Percentiles rank a stretch among this genome's conserved stretches.
phyloP scores from a whole-genome alignment of 2,797 vertebrate genomes.

The Margarornis squamiger region DNA sequence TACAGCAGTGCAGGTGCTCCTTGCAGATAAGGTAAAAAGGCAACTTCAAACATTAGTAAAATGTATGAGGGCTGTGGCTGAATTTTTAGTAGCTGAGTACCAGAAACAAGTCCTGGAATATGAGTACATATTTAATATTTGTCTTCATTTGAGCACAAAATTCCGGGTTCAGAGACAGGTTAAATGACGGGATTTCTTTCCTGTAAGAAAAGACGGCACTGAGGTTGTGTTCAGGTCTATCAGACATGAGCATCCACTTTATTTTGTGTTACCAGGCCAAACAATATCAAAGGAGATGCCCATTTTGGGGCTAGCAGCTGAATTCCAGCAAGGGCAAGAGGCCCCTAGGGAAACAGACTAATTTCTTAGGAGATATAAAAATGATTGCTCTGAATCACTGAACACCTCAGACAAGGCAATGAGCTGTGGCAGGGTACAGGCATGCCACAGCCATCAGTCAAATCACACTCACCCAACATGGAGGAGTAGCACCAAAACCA shows the following conservation, averaged over 20 bases:
- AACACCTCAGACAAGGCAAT: not conserved
- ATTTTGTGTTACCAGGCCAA: not conserved
- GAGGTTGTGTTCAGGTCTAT: not conserved
- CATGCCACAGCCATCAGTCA: not conserved
- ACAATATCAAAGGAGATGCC: not conserved
- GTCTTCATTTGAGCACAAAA: not conserved
- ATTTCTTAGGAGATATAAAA: not conserved
- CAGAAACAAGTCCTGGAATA: not conserved
- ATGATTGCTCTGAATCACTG: not conserved
- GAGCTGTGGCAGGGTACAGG: not conserved
- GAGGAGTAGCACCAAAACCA: not conserved
- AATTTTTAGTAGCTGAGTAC: slow-evolving; percentile 25
- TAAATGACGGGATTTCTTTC: not conserved
- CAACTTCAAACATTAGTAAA: slow-evolving; percentile 11
- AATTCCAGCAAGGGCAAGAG: not conserved
- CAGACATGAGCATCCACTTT: rapidly evolving
- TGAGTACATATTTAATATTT: not conserved
- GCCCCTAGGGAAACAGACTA: not conserved
- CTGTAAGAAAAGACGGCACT: not conserved
- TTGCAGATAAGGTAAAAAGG: slow-evolving; percentile 46
- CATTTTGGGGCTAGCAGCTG: not conserved
- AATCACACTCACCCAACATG: rapidly evolving
- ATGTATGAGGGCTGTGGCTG: not conserved
- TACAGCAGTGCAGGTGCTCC: slow-evolving; percentile 9
- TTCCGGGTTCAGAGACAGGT: not conserved